Percentiles rank a stretch among this genome's conserved stretches.
Conservation (phyloP, 2,797 vertebrate genomes). For the Serranus cabrilla region DNA sequence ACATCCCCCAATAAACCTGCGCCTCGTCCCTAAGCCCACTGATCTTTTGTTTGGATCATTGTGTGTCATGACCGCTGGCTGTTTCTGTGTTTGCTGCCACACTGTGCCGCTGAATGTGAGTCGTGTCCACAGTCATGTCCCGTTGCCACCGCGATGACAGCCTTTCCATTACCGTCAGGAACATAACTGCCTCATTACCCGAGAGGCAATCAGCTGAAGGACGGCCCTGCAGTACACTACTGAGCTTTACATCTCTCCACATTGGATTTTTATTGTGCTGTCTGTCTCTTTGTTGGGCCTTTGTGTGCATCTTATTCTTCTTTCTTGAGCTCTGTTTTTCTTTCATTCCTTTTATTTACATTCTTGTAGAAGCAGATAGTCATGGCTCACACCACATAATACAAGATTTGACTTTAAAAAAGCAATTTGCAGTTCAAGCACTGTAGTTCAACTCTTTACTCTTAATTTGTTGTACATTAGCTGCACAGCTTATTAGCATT, state of each 20-base stretch:
- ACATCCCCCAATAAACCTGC: slow-evolving; percentile 27
- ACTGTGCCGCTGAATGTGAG: slow-evolving; percentile 43
- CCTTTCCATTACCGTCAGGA: slow-evolving; percentile 70
- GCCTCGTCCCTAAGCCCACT: slow-evolving; percentile 27
- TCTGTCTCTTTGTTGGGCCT: background rate
- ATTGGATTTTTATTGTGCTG: slow-evolving; percentile 16
- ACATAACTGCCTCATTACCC: slow-evolving; percentile 73
- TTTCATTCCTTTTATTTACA: background rate
- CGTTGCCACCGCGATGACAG: slow-evolving; percentile 64
- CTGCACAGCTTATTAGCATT: slow-evolving; percentile 6
- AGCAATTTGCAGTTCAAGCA: background rate
- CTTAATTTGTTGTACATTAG: background rate
- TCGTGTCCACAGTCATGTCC: slow-evolving; percentile 64
- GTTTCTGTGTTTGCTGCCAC: slow-evolving; percentile 25
- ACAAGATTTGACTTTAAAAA: background rate
- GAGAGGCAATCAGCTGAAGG: slow-evolving; percentile 64
- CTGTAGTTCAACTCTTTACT: background rate
- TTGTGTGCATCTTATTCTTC: background rate
- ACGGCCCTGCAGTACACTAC: slow-evolving; percentile 46
- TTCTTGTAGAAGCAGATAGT: background rate
- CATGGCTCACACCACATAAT: background rate
- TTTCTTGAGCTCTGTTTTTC: slow-evolving; percentile 7
- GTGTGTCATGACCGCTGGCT: slow-evolving; percentile 42
- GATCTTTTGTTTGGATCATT: slow-evolving; percentile 51
- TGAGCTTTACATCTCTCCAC: slow-evolving; percentile 24